Evolutionary conservation across 2,113 vertebrate genomes (phyloP).

Genomic region (Rhea americana): DNA sequence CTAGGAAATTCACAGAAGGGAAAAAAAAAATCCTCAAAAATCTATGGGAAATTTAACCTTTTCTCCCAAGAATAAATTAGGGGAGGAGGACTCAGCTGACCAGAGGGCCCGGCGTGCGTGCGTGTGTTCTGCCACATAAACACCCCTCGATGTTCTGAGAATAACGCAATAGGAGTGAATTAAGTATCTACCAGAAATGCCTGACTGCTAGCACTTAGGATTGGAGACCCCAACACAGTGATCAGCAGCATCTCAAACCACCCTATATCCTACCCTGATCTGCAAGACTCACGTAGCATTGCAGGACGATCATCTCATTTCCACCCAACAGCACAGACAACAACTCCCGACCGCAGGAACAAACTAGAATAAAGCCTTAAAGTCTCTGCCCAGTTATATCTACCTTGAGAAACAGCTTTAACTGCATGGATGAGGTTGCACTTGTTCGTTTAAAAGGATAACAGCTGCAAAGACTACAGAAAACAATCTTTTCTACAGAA

Average conservation of each 20-base stretch:
- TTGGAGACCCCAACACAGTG: background rate
- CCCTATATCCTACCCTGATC: background rate
- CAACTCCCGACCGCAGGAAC: background rate
- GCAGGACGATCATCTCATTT: background rate
- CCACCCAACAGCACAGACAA: fast-evolving
- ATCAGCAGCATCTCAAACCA: background rate
- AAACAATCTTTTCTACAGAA: background rate
- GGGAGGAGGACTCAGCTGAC: background rate
- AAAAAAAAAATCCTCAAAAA: background rate
- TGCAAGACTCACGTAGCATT: background rate
- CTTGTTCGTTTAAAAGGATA: background rate
- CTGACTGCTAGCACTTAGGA: background rate
- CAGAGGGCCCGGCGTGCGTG: background rate
- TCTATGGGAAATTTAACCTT: background rate
- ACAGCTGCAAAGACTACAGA: background rate
- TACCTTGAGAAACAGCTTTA: background rate
- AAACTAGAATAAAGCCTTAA: background rate
- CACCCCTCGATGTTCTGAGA: background rate
- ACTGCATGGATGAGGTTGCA: background rate
- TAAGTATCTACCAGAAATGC: background rate
- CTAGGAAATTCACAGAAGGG: background rate
- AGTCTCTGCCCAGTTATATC: background rate
- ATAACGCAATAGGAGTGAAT: background rate
- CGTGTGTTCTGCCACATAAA: background rate
- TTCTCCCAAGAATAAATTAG: background rate